These are phyloP conservation scores for Andrena fulva DNA, from an alignment of 2,888 invertebrate genomes.

Conservation along the genomic window DNA sequence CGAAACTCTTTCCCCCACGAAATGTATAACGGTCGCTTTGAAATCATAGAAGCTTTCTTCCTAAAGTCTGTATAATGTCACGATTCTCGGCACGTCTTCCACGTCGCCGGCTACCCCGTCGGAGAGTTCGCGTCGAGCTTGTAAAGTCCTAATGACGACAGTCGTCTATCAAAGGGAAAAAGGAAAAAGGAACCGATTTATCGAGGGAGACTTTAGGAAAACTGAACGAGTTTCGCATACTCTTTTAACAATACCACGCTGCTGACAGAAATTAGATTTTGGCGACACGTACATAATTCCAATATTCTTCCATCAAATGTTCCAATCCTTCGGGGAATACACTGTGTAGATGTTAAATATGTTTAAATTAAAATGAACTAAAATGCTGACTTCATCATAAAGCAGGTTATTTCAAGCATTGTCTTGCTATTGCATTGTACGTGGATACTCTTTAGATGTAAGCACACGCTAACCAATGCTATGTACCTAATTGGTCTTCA, in stretches of 20 bases:
- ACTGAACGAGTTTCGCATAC: conserved; percentile 62
- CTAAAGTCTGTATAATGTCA: conserved; percentile 51
- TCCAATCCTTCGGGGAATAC: too few species aligned
- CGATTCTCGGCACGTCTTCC: conserved; percentile 77
- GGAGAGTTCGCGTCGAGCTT: conserved; percentile 73
- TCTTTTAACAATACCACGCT: conserved; percentile 47
- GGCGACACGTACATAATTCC: too few species aligned
- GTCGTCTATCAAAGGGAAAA: conserved; percentile 50
- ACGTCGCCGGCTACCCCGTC: conserved; percentile 67
- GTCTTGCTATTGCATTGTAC: too few species aligned
- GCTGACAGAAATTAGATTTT: conserved; percentile 51
- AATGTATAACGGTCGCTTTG: conserved; percentile 64
- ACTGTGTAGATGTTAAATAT: too few species aligned
- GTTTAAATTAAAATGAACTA: too few species aligned
- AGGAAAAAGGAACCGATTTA: conserved; percentile 39
- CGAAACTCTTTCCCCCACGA: conserved; percentile 24
- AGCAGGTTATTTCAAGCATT: too few species aligned
- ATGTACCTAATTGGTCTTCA: too few species aligned
- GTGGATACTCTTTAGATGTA: too few species aligned
- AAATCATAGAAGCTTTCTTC: conserved; percentile 61
- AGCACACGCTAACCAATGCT: too few species aligned
- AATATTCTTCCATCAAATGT: too few species aligned
- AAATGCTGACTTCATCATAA: too few species aligned
- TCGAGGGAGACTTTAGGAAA: conserved; percentile 25
- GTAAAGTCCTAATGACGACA: conserved; percentile 76